These are phyloP conservation scores for Volucella inflata DNA, from an alignment of 2,888 invertebrate species.

Conservation along the genomic window DNA sequence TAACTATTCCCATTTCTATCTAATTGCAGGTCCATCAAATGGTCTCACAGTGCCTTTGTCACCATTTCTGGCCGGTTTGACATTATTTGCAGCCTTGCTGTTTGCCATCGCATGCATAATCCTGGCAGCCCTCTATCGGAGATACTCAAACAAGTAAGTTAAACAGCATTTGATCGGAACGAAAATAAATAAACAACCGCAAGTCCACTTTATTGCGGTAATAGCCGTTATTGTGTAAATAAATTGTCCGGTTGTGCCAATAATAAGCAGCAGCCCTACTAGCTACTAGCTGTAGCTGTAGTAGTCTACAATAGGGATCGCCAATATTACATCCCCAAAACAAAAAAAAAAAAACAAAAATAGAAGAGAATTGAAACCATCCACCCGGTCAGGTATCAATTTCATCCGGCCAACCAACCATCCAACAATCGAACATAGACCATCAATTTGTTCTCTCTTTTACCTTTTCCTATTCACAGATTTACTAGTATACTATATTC, in stretches of 20 bases:
- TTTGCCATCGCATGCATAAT: slow-evolving; percentile 91
- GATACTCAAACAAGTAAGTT: slow-evolving; percentile 85
- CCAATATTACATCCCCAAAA: slow-evolving; percentile 37
- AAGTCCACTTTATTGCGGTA: slow-evolving; percentile 72
- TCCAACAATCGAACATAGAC: slow-evolving; percentile 21
- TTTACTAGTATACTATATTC: neutral
- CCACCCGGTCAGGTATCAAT: slow-evolving; percentile 73
- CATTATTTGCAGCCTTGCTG: slow-evolving; percentile 90
- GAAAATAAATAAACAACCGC: slow-evolving; percentile 60
- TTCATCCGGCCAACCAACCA: slow-evolving; percentile 27
- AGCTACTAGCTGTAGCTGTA: slow-evolving; percentile 19
- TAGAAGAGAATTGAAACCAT: slow-evolving; percentile 62
- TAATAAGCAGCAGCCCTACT: slow-evolving; percentile 50
- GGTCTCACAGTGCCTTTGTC: slow-evolving; percentile 88
- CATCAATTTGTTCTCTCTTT: slow-evolving; percentile 61
- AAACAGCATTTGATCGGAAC: slow-evolving; percentile 31
- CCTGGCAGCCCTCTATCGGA: slow-evolving; percentile 89
- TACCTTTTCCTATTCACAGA: neutral
- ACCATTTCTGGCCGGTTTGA: slow-evolving; percentile 90
- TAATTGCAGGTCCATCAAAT: slow-evolving; percentile 86
- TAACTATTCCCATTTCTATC: slow-evolving; percentile 29
- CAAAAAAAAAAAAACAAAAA: too few relatives aligned
- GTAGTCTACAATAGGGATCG: slow-evolving; percentile 14
- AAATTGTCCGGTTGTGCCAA: slow-evolving; percentile 54
- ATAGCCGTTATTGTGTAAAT: slow-evolving; percentile 68